phyloP scores from a whole-genome alignment of 2,888 invertebrate genomes.

The Spatulosminthurus flaviceps region DNA sequence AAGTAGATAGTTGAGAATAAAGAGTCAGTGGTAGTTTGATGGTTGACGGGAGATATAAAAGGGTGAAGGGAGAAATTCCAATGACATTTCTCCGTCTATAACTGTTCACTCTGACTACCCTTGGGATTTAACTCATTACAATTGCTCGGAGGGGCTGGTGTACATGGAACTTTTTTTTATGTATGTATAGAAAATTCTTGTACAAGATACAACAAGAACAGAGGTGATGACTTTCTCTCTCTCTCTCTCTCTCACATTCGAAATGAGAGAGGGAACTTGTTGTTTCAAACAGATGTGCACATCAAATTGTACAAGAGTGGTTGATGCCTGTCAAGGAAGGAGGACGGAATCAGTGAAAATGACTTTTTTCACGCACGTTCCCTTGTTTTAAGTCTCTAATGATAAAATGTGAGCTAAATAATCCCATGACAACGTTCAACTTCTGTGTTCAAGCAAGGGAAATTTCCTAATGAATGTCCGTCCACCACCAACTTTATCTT shows the following conservation, averaged over 20 bases:
- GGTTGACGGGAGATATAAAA: constrained; percentile 9
- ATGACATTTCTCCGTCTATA: neutral
- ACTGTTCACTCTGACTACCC: neutral
- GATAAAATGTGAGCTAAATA: constrained; percentile 2
- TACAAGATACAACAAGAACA: too few species aligned
- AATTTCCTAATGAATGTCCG: too few species aligned
- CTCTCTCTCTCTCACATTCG: neutral
- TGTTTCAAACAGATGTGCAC: constrained; percentile 20
- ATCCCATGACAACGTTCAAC: neutral
- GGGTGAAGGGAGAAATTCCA: constrained; percentile 4
- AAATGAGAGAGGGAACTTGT: neutral
- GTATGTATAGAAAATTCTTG: too few species aligned
- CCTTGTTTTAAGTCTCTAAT: neutral
- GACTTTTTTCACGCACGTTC: neutral
- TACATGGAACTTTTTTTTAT: too few species aligned
- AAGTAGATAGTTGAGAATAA: neutral
- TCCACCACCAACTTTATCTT: too few species aligned
- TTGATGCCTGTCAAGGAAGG: neutral
- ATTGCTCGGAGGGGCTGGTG: neutral
- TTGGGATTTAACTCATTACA: neutral
- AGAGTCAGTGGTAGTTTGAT: neutral
- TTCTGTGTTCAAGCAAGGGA: neutral
- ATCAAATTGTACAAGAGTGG: neutral
- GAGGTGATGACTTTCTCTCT: too few species aligned
- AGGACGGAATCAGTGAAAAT: neutral